Conservation (phyloP, 2,888 invertebrate species). For the Hemistola chrysoprasaria region DNA sequence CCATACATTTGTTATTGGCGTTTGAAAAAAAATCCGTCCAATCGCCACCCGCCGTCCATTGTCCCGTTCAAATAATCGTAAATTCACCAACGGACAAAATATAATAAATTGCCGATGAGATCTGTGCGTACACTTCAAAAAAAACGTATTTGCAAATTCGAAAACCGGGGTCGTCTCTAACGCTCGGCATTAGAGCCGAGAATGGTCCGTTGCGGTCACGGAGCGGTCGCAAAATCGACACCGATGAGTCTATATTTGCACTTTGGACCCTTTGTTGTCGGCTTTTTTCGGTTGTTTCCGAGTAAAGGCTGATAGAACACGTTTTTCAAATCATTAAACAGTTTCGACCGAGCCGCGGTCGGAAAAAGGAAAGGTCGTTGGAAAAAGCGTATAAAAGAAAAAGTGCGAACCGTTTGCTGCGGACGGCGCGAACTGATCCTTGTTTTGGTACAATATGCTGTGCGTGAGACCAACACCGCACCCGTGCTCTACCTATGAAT, state of each 20-base stretch:
- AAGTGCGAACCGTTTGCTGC: constrained; percentile 51
- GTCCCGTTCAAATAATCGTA: constrained; percentile 78
- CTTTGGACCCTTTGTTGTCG: constrained; percentile 76
- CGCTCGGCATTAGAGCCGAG: constrained; percentile 35
- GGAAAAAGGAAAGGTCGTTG: constrained; percentile 57
- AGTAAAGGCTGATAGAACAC: constrained; percentile 81
- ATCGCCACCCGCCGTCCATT: constrained; percentile 66
- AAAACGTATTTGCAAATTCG: constrained; percentile 31
- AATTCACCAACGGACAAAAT: constrained; percentile 79
- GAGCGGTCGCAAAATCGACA: constrained; percentile 34
- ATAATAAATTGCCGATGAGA: constrained; percentile 82
- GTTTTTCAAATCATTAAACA: constrained; percentile 83
- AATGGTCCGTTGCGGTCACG: constrained; percentile 22
- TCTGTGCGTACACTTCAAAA: constrained; percentile 69
- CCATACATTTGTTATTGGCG: constrained; percentile 66
- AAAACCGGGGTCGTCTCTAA: constrained; percentile 22
- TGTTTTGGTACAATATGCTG: constrained; percentile 59
- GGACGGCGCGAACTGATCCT: constrained; percentile 57
- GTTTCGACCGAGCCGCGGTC: constrained; percentile 75
- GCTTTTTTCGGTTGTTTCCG: constrained; percentile 80
- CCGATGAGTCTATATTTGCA: constrained; percentile 75
- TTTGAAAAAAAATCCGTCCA: constrained; percentile 72
- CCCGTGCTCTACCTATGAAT: constrained; percentile 34
- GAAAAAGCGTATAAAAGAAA: constrained; percentile 52
- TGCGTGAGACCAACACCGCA: constrained; percentile 28